phyloP scores from a whole-genome alignment of 2,113 vertebrate species.

The Ornithorhynchus anatinus region DNA sequence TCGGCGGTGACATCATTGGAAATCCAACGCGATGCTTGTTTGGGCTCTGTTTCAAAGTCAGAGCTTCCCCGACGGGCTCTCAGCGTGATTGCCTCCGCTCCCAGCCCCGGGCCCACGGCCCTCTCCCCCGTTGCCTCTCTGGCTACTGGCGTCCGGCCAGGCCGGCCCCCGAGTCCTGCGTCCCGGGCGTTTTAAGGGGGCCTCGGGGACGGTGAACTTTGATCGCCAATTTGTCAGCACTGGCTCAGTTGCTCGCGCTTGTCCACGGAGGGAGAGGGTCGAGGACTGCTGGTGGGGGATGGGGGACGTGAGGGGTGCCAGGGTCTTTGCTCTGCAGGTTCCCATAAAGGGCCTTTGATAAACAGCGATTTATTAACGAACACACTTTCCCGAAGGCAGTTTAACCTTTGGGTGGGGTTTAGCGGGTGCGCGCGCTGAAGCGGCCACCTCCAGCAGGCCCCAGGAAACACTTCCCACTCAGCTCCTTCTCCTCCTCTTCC shows the following conservation, averaged over 20 bases:
- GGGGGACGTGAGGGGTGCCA: neutral
- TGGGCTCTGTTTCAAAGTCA: slow-evolving; percentile 68
- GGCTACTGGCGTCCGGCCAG: slow-evolving; percentile 47
- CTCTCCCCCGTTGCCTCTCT: slow-evolving; percentile 6
- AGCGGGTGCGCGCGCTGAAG: fast-evolving
- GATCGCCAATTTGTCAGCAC: slow-evolving; percentile 55
- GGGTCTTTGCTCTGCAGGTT: slow-evolving; percentile 22
- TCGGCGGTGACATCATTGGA: slow-evolving; percentile 72
- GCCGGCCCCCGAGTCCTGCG: neutral
- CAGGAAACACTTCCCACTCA: no score
- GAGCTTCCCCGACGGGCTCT: neutral
- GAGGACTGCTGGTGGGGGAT: neutral
- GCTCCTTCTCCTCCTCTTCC: no score
- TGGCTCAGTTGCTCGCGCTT: fast-evolving
- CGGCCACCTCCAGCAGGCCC: no score
- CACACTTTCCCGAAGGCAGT: slow-evolving; percentile 32
- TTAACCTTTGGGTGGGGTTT: slow-evolving; percentile 13
- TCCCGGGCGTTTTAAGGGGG: slow-evolving; percentile 44
- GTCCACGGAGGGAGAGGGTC: neutral
- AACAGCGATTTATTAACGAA: slow-evolving; percentile 44
- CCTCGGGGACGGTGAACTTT: slow-evolving; percentile 41
- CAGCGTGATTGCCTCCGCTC: slow-evolving; percentile 33
- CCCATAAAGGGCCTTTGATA: slow-evolving; percentile 45
- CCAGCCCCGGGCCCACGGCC: neutral
- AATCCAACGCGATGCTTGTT: slow-evolving; percentile 51